phyloP scores from a whole-genome alignment of 2,113 vertebrate species.

The Arvicanthis niloticus region DNA sequence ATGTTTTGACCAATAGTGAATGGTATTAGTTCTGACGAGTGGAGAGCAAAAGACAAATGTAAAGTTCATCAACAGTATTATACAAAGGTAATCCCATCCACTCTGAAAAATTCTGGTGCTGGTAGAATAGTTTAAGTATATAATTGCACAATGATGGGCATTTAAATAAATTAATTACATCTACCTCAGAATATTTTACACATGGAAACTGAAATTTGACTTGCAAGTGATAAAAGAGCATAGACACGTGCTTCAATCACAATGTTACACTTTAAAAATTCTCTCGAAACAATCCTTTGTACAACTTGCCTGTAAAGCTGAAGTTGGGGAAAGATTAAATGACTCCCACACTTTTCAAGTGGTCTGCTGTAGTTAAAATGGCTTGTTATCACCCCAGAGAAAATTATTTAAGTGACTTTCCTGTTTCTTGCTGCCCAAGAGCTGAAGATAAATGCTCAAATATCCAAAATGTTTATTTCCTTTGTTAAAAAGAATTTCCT shows the following conservation, averaged over 20 bases:
- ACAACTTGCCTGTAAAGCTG: slow-evolving; percentile 38
- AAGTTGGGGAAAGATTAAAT: slow-evolving; percentile 10
- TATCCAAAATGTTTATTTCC: slow-evolving; percentile 29
- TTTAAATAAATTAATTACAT: slow-evolving; percentile 39
- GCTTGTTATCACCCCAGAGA: neutral
- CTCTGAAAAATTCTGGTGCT: slow-evolving; percentile 33
- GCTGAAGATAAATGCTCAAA: neutral
- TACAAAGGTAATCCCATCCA: slow-evolving; percentile 43
- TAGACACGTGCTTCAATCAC: slow-evolving; percentile 52
- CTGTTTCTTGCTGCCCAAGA: neutral
- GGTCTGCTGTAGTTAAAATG: slow-evolving; percentile 39
- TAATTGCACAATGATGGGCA: neutral
- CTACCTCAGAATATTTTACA: slow-evolving; percentile 52
- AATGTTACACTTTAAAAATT: slow-evolving; percentile 27
- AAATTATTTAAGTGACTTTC: slow-evolving; percentile 32
- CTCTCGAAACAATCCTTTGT: neutral
- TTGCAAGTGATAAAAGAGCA: slow-evolving; percentile 51
- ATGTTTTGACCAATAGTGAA: slow-evolving; percentile 8
- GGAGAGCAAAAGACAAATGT: slow-evolving; percentile 45
- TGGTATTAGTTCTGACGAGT: slow-evolving; percentile 24
- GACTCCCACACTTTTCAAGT: neutral
- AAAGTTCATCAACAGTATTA: neutral
- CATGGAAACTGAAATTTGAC: neutral
- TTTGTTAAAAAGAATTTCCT: neutral
- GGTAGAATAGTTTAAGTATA: slow-evolving; percentile 55